These are phyloP conservation scores for Spinibarbus caldwelli DNA, from an alignment of 2,797 vertebrate genomes.

Conservation along the genomic window DNA sequence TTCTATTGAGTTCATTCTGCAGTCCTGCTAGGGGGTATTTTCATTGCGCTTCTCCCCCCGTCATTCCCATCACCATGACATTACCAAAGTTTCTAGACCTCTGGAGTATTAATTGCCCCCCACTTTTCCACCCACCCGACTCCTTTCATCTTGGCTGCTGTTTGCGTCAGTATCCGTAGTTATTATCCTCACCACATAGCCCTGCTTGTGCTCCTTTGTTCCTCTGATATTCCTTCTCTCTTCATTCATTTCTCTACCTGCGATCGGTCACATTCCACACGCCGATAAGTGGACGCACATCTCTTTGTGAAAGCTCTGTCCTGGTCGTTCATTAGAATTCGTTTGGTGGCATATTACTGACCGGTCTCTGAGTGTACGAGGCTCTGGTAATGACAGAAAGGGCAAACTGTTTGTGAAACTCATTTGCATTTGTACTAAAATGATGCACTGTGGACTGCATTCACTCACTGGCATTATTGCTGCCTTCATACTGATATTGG, in stretches of 20 bases:
- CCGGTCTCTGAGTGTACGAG: neutral
- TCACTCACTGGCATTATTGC: constrained; percentile 14
- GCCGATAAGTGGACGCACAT: neutral
- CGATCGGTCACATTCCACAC: neutral
- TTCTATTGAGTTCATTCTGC: constrained; percentile 1
- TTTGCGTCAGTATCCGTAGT: constrained; percentile 37
- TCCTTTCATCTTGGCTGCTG: constrained; percentile 51
- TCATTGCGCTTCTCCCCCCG: neutral
- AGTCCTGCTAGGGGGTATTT: constrained; percentile 8
- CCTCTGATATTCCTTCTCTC: constrained; percentile 7
- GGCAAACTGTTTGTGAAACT: constrained; percentile 12
- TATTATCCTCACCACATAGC: constrained; percentile 46
- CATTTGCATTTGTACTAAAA: constrained; percentile 37
- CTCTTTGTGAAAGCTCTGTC: constrained; percentile 17
- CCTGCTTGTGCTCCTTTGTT: constrained; percentile 20
- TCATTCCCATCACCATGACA: constrained; percentile 42
- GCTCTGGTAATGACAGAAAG: constrained; percentile 37
- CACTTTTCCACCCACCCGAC: constrained; percentile 26
- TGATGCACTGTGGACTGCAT: neutral
- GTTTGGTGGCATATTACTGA: neutral
- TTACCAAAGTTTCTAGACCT: constrained; percentile 50
- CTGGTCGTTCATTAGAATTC: constrained; percentile 2
- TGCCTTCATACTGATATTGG: neutral
- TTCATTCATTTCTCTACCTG: constrained; percentile 19
- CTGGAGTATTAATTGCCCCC: constrained; percentile 48